Conservation (phyloP, 2,888 invertebrate species). For the Sarcophaga subvicina region DNA sequence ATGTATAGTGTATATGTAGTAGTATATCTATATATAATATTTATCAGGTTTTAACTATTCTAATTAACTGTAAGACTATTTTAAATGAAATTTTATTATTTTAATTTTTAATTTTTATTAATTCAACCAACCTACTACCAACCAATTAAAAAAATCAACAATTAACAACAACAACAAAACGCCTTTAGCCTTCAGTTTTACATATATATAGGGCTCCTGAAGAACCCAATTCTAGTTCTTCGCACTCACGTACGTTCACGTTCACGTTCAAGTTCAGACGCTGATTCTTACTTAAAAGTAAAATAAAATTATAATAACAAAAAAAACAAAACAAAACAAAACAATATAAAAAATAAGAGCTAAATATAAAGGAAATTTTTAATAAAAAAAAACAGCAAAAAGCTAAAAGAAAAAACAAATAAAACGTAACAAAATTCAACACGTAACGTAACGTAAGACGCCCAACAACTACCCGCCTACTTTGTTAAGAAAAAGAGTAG, state of each 20-base stretch:
- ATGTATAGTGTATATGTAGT: neutral
- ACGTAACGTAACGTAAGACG: conserved; percentile 21
- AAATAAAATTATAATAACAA: too few species aligned
- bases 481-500: conserved; percentile 16
- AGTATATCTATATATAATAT: neutral
- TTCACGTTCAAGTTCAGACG: too few species aligned
- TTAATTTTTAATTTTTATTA: conserved; percentile 23
- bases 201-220: conserved; percentile 76
- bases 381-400: conserved; percentile 4
- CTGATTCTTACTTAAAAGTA: too few species aligned
- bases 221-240: conserved; percentile 69
- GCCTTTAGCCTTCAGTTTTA: conserved; percentile 75
- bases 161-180: conserved; percentile 63
- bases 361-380: neutral
- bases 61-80: conserved; percentile 70
- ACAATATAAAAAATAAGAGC: too few species aligned
- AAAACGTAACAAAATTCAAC: conserved; percentile 19
- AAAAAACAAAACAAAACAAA: too few species aligned
- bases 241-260: conserved; percentile 1
- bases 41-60: conserved; percentile 63
- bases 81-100: conserved; percentile 72
- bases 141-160: conserved; percentile 29
- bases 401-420: conserved; percentile 12
- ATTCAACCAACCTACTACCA: conserved; percentile 11
- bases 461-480: conserved; percentile 24